These are phyloP conservation scores for Pyrgilauda ruficollis DNA, from an alignment of 2,113 vertebrate genomes.

Conservation along the genomic window DNA sequence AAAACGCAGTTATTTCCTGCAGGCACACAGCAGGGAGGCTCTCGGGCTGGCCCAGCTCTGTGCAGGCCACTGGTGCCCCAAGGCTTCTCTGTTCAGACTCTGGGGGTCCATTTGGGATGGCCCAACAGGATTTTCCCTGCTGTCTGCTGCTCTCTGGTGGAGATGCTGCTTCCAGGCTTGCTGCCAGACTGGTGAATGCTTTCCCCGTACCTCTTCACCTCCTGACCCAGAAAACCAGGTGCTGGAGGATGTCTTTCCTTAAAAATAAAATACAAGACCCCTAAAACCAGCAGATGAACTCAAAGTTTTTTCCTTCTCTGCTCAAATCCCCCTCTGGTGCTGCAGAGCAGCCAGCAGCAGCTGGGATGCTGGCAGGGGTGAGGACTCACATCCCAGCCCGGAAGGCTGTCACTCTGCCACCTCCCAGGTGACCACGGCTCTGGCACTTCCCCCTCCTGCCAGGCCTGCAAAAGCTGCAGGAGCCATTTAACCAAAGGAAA, in stretches of 20 bases:
- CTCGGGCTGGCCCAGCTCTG: not conserved
- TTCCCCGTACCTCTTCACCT: not conserved
- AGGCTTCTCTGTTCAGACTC: not conserved
- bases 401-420: not conserved
- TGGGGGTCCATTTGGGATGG: not conserved
- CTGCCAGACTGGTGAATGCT: not conserved
- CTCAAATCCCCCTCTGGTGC: not conserved
- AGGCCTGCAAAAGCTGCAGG: not conserved
- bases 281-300: not conserved
- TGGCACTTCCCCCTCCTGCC: not conserved
- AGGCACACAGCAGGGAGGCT: not conserved
- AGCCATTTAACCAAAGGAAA: not conserved
- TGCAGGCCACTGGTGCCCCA: rapidly evolving
- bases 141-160: not conserved
- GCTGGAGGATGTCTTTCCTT: not conserved
- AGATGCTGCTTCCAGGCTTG: not conserved
- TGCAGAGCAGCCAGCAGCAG: not conserved
- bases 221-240: not conserved
- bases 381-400: not conserved
- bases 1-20: not conserved
- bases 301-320: not conserved
- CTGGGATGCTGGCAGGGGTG: not conserved
- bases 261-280: not conserved
- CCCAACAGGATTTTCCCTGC: not conserved
- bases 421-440: not conserved